A percentile compares a stretch with the other conserved stretches of the same genome.
Conservation (phyloP, 2,113 vertebrate species). For the Dinomys branickii region DNA sequence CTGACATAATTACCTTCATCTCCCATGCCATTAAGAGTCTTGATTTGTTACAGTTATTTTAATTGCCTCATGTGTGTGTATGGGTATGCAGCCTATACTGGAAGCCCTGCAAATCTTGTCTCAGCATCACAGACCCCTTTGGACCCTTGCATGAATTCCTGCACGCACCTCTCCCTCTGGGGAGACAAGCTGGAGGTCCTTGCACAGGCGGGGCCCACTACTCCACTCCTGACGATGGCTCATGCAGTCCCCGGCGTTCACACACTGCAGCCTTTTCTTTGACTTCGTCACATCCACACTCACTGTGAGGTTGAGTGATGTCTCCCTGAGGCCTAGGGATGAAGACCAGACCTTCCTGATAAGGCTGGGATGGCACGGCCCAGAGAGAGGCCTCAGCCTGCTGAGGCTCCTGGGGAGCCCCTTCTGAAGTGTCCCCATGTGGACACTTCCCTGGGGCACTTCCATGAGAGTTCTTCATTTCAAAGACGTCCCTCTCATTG, state of each 20-base stretch:
- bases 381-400: not conserved
- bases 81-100: not conserved
- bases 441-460: not conserved
- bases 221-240: not conserved
- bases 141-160: not conserved
- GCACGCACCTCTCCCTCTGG: conserved; percentile 64
- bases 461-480: not conserved
- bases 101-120: not conserved
- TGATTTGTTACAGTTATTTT: not conserved
- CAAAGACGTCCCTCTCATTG: not conserved
- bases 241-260: not conserved
- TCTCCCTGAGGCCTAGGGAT: conserved; percentile 57
- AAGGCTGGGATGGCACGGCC: not conserved
- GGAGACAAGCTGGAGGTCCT: conserved; percentile 21
- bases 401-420: not conserved
- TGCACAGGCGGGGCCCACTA: not conserved
- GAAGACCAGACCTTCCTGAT: not conserved
- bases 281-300: conserved; percentile 79
- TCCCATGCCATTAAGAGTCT: not conserved
- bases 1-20: not conserved
- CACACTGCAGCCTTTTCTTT: conserved; percentile 76
- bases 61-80: not conserved
- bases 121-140: not conserved
- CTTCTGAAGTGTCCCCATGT: not conserved
- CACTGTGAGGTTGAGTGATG: conserved; percentile 67